A percentile compares a stretch with the other conserved stretches of the same genome.
These are phyloP conservation scores for Synchiropus splendidus DNA, from an alignment of 2,113 vertebrate genomes.

Conservation along the genomic window DNA sequence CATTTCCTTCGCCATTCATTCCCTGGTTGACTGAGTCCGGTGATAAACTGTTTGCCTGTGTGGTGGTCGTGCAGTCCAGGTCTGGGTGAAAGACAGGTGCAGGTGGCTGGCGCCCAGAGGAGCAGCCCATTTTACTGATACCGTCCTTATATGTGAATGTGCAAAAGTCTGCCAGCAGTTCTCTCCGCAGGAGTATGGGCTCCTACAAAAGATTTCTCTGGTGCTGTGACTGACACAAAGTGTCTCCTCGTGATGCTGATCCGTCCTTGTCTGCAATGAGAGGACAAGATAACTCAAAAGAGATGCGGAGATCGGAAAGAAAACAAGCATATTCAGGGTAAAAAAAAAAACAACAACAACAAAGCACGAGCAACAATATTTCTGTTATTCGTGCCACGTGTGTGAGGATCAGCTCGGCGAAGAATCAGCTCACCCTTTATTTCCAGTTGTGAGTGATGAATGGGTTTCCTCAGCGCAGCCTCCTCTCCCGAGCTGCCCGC, in stretches of 20 bases:
- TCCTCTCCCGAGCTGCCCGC: constrained; percentile 15
- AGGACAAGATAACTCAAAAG: too few species aligned
- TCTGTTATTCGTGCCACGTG: neutral
- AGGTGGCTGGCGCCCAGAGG: constrained; percentile 61
- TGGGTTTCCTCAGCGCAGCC: constrained; percentile 8
- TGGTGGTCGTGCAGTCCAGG: constrained; percentile 46
- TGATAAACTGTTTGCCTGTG: constrained; percentile 50
- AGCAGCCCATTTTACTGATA: constrained; percentile 62
- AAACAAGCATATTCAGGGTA: too few species aligned
- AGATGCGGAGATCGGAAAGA: too few species aligned
- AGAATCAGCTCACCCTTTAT: constrained; percentile 29
- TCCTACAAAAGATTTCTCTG: constrained; percentile 2
- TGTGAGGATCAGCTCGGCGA: neutral
- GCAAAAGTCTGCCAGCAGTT: constrained; percentile 5
- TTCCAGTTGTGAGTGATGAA: constrained; percentile 16
- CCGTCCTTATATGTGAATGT: constrained; percentile 9
- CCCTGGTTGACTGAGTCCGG: constrained; percentile 59
- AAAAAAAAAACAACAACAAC: too few species aligned
- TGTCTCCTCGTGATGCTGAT: constrained; percentile 10
- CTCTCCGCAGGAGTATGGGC: constrained; percentile 5
- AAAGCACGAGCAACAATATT: too few species aligned
- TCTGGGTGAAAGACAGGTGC: constrained; percentile 49
- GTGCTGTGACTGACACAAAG: constrained; percentile 10
- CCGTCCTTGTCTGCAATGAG: too few species aligned
- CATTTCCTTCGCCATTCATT: constrained; percentile 47